Percentiles rank a stretch among this genome's conserved stretches.
These are phyloP conservation scores for Eupithecia exiguata DNA, from an alignment of 2,888 invertebrate species.

Conservation along the genomic window DNA sequence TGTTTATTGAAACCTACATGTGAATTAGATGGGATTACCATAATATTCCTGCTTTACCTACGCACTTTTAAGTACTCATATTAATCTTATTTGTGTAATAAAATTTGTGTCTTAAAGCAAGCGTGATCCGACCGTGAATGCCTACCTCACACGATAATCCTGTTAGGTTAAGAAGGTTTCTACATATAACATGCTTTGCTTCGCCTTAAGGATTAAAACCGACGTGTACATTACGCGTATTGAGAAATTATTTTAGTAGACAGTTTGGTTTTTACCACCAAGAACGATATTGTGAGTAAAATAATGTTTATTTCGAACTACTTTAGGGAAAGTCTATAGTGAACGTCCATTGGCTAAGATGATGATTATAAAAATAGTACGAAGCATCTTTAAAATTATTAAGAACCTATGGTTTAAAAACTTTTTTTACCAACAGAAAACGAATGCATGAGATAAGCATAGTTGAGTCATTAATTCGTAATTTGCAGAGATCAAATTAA, in stretches of 20 bases:
- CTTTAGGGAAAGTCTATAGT: no score
- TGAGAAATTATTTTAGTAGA: constrained; percentile 51
- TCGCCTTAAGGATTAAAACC: constrained; percentile 87
- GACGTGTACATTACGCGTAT: constrained; percentile 68
- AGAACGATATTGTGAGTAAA: background rate
- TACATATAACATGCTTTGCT: constrained; percentile 88
- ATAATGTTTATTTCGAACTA: background rate
- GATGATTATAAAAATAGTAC: no score
- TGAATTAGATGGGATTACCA: background rate
- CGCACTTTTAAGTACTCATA: constrained; percentile 66
- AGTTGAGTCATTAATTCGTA: background rate
- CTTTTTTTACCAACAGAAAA: background rate
- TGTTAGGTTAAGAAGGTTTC: constrained; percentile 90
- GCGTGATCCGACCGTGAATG: constrained; percentile 84
- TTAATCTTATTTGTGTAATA: constrained; percentile 84
- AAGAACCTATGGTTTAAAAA: background rate
- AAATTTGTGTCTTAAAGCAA: constrained; percentile 82
- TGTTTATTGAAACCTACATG: background rate
- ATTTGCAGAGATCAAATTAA: background rate
- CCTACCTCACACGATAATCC: constrained; percentile 87
- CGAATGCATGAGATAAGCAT: background rate
- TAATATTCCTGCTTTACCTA: constrained; percentile 11
- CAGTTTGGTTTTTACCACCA: constrained; percentile 36
- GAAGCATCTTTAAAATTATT: no score
- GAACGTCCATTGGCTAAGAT: no score